Evolutionary conservation across 2,797 vertebrate species (phyloP).

Genomic region (Squalus acanthias): DNA sequence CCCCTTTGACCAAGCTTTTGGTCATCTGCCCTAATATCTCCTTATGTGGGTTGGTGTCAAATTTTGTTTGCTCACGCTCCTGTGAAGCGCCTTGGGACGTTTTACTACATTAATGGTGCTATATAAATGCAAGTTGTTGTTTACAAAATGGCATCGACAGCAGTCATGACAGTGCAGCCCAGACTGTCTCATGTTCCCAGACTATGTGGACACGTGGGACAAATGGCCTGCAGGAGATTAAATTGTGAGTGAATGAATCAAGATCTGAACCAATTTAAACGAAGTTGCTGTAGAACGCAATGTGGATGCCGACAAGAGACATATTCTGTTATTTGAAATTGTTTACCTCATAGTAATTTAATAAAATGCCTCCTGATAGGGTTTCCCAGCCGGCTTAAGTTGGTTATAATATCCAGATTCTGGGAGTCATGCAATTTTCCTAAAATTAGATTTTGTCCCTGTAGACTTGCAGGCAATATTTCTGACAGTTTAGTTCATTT

Average conservation of each 20-base stretch:
- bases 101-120: no score
- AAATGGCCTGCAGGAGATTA: background rate
- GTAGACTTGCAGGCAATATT: background rate
- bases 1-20: no score
- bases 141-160: background rate
- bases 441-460: background rate
- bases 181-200: background rate
- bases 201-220: background rate
- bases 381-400: background rate
- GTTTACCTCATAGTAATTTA: background rate
- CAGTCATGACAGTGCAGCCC: background rate
- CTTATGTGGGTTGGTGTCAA: no score
- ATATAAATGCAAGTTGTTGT: no score
- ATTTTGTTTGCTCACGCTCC: no score
- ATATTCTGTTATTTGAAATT: background rate
- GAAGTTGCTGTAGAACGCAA: background rate
- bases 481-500: background rate
- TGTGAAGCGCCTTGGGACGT: no score
- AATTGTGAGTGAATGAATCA: background rate
- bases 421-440: constrained; percentile 13
- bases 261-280: background rate
- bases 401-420: constrained; percentile 4
- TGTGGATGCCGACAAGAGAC: background rate
- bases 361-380: background rate
- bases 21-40: no score